These are phyloP conservation scores for Ophraella communa DNA, from an alignment of 2,888 invertebrate genomes.

Conservation along the genomic window DNA sequence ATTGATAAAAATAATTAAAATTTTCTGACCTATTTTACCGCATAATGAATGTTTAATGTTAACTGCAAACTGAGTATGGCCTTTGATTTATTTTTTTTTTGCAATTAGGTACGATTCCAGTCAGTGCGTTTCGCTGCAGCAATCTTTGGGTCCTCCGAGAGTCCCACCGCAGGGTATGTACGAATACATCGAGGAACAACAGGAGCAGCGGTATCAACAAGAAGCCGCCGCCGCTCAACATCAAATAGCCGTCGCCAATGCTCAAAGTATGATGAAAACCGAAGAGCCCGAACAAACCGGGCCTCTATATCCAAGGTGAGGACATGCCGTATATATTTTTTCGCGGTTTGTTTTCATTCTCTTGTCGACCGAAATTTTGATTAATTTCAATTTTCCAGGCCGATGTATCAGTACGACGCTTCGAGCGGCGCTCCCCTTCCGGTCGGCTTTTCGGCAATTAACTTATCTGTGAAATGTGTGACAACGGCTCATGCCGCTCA, in stretches of 20 bases:
- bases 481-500: conserved; percentile 69
- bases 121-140: conserved; percentile 60
- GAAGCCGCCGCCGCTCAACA: conserved; percentile 59
- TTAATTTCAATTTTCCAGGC: conserved; percentile 61
- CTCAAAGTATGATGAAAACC: conserved; percentile 71
- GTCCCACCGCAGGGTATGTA: conserved; percentile 67
- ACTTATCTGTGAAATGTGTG: conserved; percentile 84
- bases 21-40: too few species aligned
- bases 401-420: conserved; percentile 84
- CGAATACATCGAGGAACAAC: conserved; percentile 67
- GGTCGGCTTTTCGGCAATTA: conserved; percentile 81
- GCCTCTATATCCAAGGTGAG: conserved; percentile 76
- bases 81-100: too few species aligned
- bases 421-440: conserved; percentile 65
- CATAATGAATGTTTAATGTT: too few species aligned
- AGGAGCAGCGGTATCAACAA: conserved; percentile 65
- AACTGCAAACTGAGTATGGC: too few species aligned
- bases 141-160: conserved; percentile 60
- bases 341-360: background rate
- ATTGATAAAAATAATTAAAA: too few species aligned
- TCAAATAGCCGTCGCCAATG: conserved; percentile 62
- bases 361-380: conserved; percentile 8
- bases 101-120: conserved; percentile 70
- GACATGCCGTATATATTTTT: background rate
- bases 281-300: conserved; percentile 74